phyloP scores from a whole-genome alignment of 2,797 vertebrate genomes.

The Tenualosa ilisha region DNA sequence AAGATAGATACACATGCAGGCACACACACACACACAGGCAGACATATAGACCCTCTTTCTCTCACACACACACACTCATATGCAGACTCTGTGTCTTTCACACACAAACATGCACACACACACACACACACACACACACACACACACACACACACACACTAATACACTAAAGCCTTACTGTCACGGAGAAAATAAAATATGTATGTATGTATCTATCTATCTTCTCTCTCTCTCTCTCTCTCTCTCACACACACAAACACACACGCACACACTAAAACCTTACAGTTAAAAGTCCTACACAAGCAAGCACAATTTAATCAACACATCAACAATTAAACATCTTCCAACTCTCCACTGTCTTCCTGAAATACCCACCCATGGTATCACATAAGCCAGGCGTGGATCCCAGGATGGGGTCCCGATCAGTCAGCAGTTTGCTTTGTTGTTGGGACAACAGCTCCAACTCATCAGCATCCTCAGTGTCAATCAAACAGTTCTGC shows the following conservation, averaged over 20 bases:
- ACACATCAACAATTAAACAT: neutral
- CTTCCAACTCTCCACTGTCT: neutral
- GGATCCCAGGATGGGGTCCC: slow-evolving; percentile 72
- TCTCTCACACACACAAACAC: neutral
- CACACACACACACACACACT: neutral
- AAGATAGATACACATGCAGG: neutral
- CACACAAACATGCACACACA: neutral
- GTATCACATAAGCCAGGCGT: slow-evolving; percentile 61
- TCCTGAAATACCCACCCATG: slow-evolving; percentile 60
- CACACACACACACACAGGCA: slow-evolving; percentile 1
- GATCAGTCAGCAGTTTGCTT: slow-evolving; percentile 71
- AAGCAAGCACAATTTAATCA: neutral
- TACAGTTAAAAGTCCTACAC: neutral
- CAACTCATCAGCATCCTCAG: slow-evolving; percentile 53
- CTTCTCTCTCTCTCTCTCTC: too few species aligned
- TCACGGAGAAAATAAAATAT: too few species aligned
- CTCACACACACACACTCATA: neutral
- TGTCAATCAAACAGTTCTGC: slow-evolving; percentile 64
- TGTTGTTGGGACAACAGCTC: slow-evolving; percentile 29
- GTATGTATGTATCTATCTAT: too few species aligned
- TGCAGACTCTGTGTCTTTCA: too few species aligned
- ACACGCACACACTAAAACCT: neutral
- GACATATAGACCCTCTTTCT: neutral
- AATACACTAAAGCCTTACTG: neutral
- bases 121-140: slow-evolving; percentile 10